Conservation (phyloP, 37 sponge, comb jelly and placozoan genomes). For the Oscarella lobularis region DNA sequence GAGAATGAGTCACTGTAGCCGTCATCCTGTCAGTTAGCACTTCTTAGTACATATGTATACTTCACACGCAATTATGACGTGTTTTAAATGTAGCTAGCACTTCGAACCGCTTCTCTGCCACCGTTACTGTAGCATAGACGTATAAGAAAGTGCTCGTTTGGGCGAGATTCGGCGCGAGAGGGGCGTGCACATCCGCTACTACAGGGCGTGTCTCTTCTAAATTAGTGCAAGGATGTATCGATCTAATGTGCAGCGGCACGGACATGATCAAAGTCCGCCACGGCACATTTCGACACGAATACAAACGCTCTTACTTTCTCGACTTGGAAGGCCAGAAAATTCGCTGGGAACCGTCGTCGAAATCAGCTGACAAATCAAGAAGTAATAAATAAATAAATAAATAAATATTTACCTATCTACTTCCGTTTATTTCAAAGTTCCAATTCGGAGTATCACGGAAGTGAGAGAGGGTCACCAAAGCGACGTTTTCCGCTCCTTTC, state of each 20-base stretch:
- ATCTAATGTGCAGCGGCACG: background rate
- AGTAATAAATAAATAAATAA: background rate
- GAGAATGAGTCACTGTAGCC: too few relatives aligned
- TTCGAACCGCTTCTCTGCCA: too few relatives aligned
- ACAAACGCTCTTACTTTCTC: background rate
- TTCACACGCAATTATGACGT: too few relatives aligned
- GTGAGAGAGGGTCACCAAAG: slow-evolving; percentile 1
- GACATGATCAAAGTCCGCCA: background rate
- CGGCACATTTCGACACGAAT: background rate
- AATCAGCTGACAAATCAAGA: background rate
- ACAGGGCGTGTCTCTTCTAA: too few relatives aligned
- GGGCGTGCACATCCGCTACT: too few relatives aligned
- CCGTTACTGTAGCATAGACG: too few relatives aligned
- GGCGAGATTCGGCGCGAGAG: too few relatives aligned
- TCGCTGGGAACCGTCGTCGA: background rate
- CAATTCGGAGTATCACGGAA: background rate
- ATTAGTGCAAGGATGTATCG: background rate
- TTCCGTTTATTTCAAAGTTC: background rate
- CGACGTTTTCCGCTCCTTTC: background rate
- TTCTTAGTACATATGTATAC: too few relatives aligned
- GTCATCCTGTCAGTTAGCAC: too few relatives aligned
- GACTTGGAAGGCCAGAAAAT: background rate
- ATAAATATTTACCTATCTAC: background rate
- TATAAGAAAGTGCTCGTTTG: too few relatives aligned
- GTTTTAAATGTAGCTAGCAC: too few relatives aligned